phyloP scores from a whole-genome alignment of 2,113 vertebrate species.

The Nannospalax galili region DNA sequence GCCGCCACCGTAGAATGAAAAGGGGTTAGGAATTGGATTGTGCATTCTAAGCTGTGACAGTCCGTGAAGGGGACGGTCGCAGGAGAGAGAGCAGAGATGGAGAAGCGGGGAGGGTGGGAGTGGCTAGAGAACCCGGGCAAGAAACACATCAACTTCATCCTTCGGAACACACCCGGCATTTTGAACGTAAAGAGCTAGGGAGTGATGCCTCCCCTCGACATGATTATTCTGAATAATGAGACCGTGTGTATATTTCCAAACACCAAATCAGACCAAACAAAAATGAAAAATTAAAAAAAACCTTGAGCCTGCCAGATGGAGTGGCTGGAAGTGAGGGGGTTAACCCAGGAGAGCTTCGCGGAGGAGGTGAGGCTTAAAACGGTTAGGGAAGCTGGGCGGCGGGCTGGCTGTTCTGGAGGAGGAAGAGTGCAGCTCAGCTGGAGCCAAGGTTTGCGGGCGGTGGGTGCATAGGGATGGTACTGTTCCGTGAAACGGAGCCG shows the following conservation, averaged over 20 bases:
- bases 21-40: background rate
- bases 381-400: slow-evolving; percentile 50
- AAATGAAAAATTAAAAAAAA: background rate
- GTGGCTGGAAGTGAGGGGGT: slow-evolving; percentile 63
- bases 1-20: background rate
- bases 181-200: background rate
- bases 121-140: background rate
- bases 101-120: background rate
- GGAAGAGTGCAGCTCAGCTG: background rate
- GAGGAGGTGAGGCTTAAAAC: slow-evolving; percentile 76
- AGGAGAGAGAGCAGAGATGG: background rate
- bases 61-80: slow-evolving; percentile 40
- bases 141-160: background rate
- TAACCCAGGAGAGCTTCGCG: slow-evolving; percentile 77
- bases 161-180: background rate
- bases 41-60: background rate
- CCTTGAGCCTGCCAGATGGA: background rate
- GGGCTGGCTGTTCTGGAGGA: slow-evolving; percentile 55
- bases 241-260: background rate
- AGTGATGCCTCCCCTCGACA: background rate
- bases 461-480: background rate
- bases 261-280: background rate
- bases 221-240: background rate
- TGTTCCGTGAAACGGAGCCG: background rate
- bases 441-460: slow-evolving; percentile 63